phyloP scores from a whole-genome alignment of 2,113 vertebrate species.

The Corythornis vintsioides region DNA sequence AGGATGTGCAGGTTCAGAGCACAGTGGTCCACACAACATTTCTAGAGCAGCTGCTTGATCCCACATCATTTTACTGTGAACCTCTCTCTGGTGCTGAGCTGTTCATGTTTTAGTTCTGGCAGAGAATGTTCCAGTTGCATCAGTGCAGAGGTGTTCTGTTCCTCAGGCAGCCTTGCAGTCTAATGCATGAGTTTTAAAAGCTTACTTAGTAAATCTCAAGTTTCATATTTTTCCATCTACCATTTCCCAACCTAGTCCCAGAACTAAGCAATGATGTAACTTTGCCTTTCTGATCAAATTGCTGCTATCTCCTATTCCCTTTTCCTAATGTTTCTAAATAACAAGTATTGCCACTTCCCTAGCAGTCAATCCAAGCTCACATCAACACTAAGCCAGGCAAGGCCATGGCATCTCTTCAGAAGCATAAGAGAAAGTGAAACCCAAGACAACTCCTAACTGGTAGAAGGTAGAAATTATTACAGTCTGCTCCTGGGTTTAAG shows the following conservation, averaged over 20 bases:
- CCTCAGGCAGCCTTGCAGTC: not conserved
- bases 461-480: not conserved
- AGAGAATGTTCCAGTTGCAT: fast-evolving
- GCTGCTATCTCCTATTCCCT: not conserved
- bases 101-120: not conserved
- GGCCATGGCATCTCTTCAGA: not conserved
- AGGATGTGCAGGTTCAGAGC: fast-evolving
- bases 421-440: not conserved
- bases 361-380: not conserved
- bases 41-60: fast-evolving
- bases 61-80: fast-evolving
- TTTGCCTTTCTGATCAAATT: not conserved
- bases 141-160: not conserved
- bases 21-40: fast-evolving
- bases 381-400: not conserved
- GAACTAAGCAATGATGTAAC: not conserved
- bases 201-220: not conserved
- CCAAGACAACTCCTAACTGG: not conserved
- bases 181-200: not conserved
- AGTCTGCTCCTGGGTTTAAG: not conserved
- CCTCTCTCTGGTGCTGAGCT: not conserved
- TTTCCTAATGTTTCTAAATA: not conserved
- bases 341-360: not conserved
- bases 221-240: not conserved
- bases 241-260: not conserved